These are phyloP conservation scores for Pseudomyrmex dendroicus DNA, from an alignment of 1,140 invertebrate genomes.

Conservation along the genomic window DNA sequence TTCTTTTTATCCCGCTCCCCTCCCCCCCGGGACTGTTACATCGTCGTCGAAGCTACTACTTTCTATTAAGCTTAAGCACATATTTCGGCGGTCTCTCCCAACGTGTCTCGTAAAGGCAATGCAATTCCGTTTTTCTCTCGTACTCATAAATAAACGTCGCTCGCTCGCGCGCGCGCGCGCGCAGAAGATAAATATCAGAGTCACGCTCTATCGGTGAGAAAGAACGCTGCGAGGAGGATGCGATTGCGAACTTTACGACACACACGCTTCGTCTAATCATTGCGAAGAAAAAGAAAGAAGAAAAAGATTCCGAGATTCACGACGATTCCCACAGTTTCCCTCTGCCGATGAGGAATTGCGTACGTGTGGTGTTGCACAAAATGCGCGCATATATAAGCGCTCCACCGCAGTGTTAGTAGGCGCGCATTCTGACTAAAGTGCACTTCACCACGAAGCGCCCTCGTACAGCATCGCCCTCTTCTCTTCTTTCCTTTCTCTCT, in stretches of 20 bases:
- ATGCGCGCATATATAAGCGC: background rate
- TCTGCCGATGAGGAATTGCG: background rate
- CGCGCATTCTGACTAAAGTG: slow-evolving; percentile 24
- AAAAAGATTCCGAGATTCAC: slow-evolving; percentile 14
- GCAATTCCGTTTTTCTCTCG: slow-evolving; percentile 41
- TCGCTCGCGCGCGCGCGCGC: slow-evolving; percentile 14
- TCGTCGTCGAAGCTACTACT: slow-evolving; percentile 27
- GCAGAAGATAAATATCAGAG: slow-evolving; percentile 54
- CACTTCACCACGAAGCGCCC: background rate
- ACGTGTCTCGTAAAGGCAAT: slow-evolving; percentile 26
- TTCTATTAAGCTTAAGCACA: slow-evolving; percentile 45
- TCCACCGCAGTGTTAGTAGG: slow-evolving; percentile 6
- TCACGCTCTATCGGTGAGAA: slow-evolving; percentile 46
- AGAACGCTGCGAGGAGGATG: slow-evolving; percentile 13
- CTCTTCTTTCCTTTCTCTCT: background rate
- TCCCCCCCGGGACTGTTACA: slow-evolving; percentile 9
- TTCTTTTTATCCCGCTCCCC: background rate
- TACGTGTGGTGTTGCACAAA: background rate
- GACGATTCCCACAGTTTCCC: slow-evolving; percentile 49
- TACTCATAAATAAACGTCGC: slow-evolving; percentile 45
- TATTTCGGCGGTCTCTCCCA: slow-evolving; percentile 39
- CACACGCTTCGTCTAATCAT: slow-evolving; percentile 40
- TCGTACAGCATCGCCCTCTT: background rate
- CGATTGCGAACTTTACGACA: slow-evolving; percentile 40
- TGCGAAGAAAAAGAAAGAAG: background rate